Conservation (phyloP, 2,888 invertebrate genomes). For the Lamproptera curius region DNA sequence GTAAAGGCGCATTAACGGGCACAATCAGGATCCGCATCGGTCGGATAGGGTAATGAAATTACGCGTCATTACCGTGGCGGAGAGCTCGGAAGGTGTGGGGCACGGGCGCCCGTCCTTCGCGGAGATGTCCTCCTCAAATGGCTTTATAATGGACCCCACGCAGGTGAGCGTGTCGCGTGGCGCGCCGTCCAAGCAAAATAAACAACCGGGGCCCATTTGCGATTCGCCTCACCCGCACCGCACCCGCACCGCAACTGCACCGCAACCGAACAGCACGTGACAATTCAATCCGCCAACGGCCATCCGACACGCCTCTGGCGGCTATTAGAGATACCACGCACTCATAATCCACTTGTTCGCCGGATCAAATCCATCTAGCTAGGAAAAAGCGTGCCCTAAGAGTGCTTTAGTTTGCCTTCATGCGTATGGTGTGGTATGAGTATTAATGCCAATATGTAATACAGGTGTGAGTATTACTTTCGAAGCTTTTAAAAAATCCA, state of each 20-base stretch:
- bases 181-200: too few relatives aligned
- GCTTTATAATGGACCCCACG: constrained; percentile 17
- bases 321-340: not conserved
- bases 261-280: not conserved
- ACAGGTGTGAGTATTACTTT: too few relatives aligned
- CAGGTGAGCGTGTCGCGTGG: constrained; percentile 18
- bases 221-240: constrained; percentile 32
- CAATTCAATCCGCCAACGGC: not conserved
- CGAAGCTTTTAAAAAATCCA: too few relatives aligned
- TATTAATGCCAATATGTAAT: too few relatives aligned
- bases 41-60: constrained; percentile 20
- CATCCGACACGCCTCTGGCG: not conserved
- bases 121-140: constrained; percentile 6
- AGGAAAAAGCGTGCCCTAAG: too few relatives aligned
- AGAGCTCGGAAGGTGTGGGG: not conserved
- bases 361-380: not conserved
- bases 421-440: too few relatives aligned
- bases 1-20: constrained; percentile 3
- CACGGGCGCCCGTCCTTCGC: not conserved
- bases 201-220: constrained; percentile 25
- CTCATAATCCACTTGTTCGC: not conserved
- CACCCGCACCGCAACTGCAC: constrained; percentile 11
- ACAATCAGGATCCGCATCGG: constrained; percentile 17
- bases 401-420: too few relatives aligned
- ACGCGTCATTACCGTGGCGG: constrained; percentile 10